Evolutionary conservation across 2,888 invertebrate genomes (phyloP), one percentile per base, ranked within the genome.

Genomic region (Epirrita christyi): DNA sequence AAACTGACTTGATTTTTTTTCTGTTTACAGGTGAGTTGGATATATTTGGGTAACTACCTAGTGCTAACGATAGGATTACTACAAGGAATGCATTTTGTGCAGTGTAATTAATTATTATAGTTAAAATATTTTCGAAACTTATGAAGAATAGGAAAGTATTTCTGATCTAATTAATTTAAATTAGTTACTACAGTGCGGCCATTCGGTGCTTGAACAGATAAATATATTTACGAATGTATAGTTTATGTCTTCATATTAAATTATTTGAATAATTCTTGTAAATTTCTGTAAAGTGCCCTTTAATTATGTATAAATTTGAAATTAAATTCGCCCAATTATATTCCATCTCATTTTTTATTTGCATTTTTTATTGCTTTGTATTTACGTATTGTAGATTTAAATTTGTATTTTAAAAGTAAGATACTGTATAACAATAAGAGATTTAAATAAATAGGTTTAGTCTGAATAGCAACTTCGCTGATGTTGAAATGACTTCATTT

Each of bases 311-410:
- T 58, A 61, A 56, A 63, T 72, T 68, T 68, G 62, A 71, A 75
- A 73, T 78, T 70, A 63, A 68, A 71, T 72, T 76, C 75, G 67
- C 81, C 80, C 83, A 79, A 76, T 73, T 79, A 70, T 78, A 77
- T 76, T 80, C 83, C 85, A 85, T 81, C 84, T 83, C 82, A 75
- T 73, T 77, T 73, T 75, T 72, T 61, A 73, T 73, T 59, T 80
- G 85, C 83, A 85, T 86, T 86, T 83, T 79, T 73, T 14, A 80
- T 81, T 76, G 83, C 81, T 85, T 85, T 80, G 80, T 80, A 72
- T 80, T 83, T 76, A 70, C 59, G 67, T 72, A 55, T 71, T 68
- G 67, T 72, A 64, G 72, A 66, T 71, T 75, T 78, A 59, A 57
- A 61, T 57, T 70, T 72, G 71, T 78, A 78, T 82, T 80, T 80